Evolutionary conservation across 2,113 vertebrate species (phyloP).

Genomic region (Nothobranchius furzeri): DNA sequence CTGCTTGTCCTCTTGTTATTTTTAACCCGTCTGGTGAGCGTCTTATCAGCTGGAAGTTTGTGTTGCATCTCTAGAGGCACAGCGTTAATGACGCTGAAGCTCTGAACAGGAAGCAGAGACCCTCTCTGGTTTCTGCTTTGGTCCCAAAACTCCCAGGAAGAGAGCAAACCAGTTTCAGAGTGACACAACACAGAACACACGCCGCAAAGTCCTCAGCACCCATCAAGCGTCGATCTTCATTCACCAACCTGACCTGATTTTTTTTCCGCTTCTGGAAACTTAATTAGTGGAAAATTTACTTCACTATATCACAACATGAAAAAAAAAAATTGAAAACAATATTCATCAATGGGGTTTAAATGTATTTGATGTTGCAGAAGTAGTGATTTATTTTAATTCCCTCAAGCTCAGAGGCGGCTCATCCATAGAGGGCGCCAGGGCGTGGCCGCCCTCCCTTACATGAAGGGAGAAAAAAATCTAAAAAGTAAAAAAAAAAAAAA

Average conservation of each 20-base stretch:
- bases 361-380: not conserved
- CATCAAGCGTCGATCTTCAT: slow-evolving; percentile 50
- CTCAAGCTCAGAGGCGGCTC: too few species aligned
- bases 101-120: slow-evolving; percentile 66
- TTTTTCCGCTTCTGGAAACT: slow-evolving; percentile 31
- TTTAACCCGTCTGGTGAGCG: slow-evolving; percentile 39
- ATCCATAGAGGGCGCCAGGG: too few species aligned
- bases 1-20: slow-evolving; percentile 60
- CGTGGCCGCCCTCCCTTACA: too few species aligned
- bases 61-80: slow-evolving; percentile 56
- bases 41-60: slow-evolving; percentile 62
- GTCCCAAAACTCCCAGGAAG: slow-evolving; percentile 46
- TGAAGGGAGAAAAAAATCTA: too few species aligned
- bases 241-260: slow-evolving; percentile 58
- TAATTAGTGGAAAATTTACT: slow-evolving; percentile 34
- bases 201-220: slow-evolving; percentile 23
- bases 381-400: slow-evolving; percentile 7
- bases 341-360: too few species aligned
- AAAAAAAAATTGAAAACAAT: too few species aligned
- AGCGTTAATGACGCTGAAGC: slow-evolving; percentile 39
- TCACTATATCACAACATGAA: not conserved
- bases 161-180: slow-evolving; percentile 40
- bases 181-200: slow-evolving; percentile 69
- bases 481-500: too few species aligned
- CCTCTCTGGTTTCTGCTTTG: slow-evolving; percentile 49